Percentiles rank a stretch among this genome's conserved stretches.
Conservation (phyloP, 2,888 invertebrate species). For the Helobdella robusta region DNA sequence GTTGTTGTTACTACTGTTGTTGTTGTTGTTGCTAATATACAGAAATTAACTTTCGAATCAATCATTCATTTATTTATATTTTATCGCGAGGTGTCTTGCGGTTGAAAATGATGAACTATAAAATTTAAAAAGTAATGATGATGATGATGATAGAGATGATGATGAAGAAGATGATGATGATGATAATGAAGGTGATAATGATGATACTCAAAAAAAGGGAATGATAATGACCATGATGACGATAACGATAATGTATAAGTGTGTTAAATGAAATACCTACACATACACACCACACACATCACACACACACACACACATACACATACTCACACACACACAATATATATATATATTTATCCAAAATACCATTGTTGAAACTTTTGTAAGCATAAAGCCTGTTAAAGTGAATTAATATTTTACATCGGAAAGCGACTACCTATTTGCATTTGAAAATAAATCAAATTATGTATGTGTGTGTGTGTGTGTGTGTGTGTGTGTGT, state of each 20-base stretch:
- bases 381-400: too few relatives aligned
- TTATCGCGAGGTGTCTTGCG: not conserved
- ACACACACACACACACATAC: not conserved
- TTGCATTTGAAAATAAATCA: too few relatives aligned
- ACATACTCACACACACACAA: not conserved
- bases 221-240: not conserved
- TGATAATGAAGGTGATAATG: too few relatives aligned
- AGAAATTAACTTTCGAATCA: not conserved
- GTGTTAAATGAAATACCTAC: not conserved
- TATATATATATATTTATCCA: too few relatives aligned
- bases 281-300: not conserved
- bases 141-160: too few relatives aligned
- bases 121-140: not conserved
- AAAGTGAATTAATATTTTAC: too few relatives aligned
- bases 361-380: too few relatives aligned
- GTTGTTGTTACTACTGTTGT: not conserved
- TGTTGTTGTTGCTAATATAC: constrained; percentile 3
- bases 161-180: too few relatives aligned
- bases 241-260: not conserved
- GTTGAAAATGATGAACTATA: not conserved
- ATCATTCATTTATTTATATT: not conserved
- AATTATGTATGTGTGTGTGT: too few relatives aligned
- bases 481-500: too few relatives aligned
- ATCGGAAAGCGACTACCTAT: too few relatives aligned
- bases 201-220: not conserved